Evolutionary conservation across 2,797 vertebrate genomes (phyloP), one percentile per base, ranked within the genome.

Genomic region (Leontopithecus rosalia): DNA sequence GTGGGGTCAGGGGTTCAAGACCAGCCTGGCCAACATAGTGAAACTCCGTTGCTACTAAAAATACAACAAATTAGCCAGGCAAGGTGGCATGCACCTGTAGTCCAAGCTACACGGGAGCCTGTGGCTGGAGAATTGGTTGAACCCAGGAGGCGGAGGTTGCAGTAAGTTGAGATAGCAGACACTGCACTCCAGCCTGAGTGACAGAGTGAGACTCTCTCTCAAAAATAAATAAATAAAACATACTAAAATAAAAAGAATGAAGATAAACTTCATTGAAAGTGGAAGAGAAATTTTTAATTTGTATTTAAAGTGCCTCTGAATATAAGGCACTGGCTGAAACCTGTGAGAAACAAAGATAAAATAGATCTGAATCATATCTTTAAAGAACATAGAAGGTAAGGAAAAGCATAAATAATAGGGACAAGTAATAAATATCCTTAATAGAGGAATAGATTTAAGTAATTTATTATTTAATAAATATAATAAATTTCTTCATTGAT

Each of bases 211-310:
- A n/a, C 15, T n/a, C 61, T 33, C 17, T 67, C 33, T 67, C 64
- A n/a, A n/a, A n/a, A 67, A 67, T 67, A 67, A 67, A n/a, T n/a
- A 67, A 67, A 67, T 19, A 67, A 67, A 67, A 67, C 15, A n/a
- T 8, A 33, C 33, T 33, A n/a, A 67, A 67, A 67, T 67, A n/a
- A n/a, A 67, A 67, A 67, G 33, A 67, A 67, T 67, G 33, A 67
- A 67, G 33, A 67, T 67, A n/a, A 67, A 14, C 22, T 72, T 97
- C 46, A 67, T 12, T 88, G 26, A 87, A 95, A 89, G 28, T 86
- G 79, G 67, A 94, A 89, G 58, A 95, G 30, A 80, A 87, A 89
- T 75, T 94, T 91, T 96, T 82, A 77, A 82, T 97, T 90, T 96
- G 84, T 92, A 84, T 91, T 92, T 91, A 90, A 95, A 80, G 52